Evolutionary conservation across 2,797 vertebrate species (phyloP), one percentile per base, ranked within the genome.

Genomic region (Botia almorhae): DNA sequence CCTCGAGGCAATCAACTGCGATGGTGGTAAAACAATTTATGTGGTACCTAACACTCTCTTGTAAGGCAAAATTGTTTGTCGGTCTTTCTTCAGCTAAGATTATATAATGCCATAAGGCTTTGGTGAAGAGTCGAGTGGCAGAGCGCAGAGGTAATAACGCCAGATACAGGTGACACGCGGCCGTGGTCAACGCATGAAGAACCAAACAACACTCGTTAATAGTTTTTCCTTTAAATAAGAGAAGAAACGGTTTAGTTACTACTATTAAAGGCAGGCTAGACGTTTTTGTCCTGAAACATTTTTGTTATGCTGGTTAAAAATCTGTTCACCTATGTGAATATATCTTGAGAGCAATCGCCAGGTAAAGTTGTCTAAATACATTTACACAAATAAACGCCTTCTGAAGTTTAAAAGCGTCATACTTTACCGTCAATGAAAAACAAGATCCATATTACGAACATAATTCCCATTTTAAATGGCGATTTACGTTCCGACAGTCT

Each of bases 161-260:
- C 88, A 93, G 89, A 87, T 93, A 93, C 83, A 94, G 85, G 90
- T 93, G 92, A 70, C 91, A 93, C 77, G 87, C 84, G 0, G 89
- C 90, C 88, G 91, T 91, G 74, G 91, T 90, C 55, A 92, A 82
- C 7, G 91, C 85, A 16, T 93, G 92, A 84, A 94, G 92, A 86
- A 92, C 87, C 87, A 92, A 87, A 71, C 90, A 88, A 82, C 91
- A 88, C 89, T 94, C 89, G 23, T 91, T 88, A 81, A 93, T 88
- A 23, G 89, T 88, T 86, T 93, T 89, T 69, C 90, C 93, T 94
- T 87, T 80, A 76, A 87, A 92, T 87, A 39, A 14, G 17, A 39
- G 14, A 69, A 21, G 19, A 60, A 89, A 8, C 5, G 0, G 26
- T 29, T 14, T 29, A 14, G 29, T 19, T 0, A 4, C 4, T 29